Evolutionary conservation across 2,113 vertebrate species (phyloP).

Genomic region (Scalopus aquaticus): DNA sequence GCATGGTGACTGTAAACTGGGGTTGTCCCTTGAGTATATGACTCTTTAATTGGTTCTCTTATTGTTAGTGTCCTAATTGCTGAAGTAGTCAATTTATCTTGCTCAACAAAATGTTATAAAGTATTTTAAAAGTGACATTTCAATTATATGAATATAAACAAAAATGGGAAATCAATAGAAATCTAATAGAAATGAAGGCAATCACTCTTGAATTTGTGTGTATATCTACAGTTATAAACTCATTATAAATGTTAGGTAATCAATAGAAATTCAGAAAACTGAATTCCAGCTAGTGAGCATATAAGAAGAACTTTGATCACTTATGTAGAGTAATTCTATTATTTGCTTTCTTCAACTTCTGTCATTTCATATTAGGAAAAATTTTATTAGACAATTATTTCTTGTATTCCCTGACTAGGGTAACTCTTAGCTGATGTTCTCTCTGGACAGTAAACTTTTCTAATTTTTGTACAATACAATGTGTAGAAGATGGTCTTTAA

Average conservation of each 20-base stretch:
- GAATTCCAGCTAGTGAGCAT: not conserved
- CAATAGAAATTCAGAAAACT: no score
- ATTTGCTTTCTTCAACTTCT: not conserved
- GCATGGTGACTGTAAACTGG: not conserved
- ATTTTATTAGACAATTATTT: slow-evolving; percentile 34
- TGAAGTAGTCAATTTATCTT: slow-evolving; percentile 12
- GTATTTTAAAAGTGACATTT: slow-evolving; percentile 36
- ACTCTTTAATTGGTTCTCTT: slow-evolving; percentile 23
- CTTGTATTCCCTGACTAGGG: not conserved
- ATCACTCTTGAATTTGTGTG: not conserved
- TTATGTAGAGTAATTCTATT: not conserved
- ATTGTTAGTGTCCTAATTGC: slow-evolving; percentile 26
- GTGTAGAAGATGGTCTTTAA: not conserved
- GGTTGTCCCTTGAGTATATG: not conserved
- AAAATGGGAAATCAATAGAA: not conserved
- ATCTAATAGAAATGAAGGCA: not conserved
- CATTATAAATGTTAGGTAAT: not conserved
- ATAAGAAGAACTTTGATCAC: not conserved
- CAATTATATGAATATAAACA: not conserved
- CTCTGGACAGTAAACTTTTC: not conserved
- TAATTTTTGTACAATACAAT: slow-evolving; percentile 21
- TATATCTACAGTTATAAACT: not conserved
- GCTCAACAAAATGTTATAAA: slow-evolving; percentile 27
- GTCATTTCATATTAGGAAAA: slow-evolving; percentile 3
- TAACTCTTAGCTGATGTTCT: not conserved